phyloP scores from a whole-genome alignment of 2,113 vertebrate species.

The Onychostoma macrolepis region DNA sequence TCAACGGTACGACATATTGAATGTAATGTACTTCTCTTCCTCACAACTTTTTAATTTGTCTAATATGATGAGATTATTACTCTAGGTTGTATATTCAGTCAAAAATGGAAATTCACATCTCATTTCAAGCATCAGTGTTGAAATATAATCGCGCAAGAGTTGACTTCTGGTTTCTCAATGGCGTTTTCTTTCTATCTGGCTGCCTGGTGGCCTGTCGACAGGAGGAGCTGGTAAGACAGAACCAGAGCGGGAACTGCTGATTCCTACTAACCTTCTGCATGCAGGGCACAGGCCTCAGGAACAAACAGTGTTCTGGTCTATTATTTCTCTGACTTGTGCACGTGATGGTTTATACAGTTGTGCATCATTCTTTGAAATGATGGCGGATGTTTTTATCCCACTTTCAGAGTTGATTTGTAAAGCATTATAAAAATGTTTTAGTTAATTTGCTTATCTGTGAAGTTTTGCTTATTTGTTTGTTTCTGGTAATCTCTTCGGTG shows the following conservation, averaged over 20 bases:
- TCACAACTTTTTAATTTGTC: neutral
- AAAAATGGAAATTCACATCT: neutral
- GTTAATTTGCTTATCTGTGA: neutral
- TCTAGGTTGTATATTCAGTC: neutral
- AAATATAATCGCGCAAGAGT: neutral
- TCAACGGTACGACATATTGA: neutral
- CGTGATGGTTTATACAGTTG: neutral
- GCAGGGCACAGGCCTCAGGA: constrained; percentile 26
- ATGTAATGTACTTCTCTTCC: neutral
- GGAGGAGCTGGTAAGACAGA: constrained; percentile 73
- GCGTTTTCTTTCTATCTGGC: constrained; percentile 47
- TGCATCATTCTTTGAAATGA: constrained; percentile 38
- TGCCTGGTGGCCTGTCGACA: constrained; percentile 44
- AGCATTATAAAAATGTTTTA: neutral
- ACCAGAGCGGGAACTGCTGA: neutral
- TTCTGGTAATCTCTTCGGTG: neutral
- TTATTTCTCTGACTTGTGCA: constrained; percentile 40
- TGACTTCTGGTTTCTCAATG: constrained; percentile 26
- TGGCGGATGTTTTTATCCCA: neutral
- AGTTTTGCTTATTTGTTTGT: neutral
- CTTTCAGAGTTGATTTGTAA: neutral
- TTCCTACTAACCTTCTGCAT: constrained; percentile 31
- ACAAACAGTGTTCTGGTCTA: neutral
- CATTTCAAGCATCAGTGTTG: neutral
- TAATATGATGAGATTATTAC: neutral